Conservation (phyloP, 2,797 vertebrate species). For the Thalassophryne amazonica region DNA sequence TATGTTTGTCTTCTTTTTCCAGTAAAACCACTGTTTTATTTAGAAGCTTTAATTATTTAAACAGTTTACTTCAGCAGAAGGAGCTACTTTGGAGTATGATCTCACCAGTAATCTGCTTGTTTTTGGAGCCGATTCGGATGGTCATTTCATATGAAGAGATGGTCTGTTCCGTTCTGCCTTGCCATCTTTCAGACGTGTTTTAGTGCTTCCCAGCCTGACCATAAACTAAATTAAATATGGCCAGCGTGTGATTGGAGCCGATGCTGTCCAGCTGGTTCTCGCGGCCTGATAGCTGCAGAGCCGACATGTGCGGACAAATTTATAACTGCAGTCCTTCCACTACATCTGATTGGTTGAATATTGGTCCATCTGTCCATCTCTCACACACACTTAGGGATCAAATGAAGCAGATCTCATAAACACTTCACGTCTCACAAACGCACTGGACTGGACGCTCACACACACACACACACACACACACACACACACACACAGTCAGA, state of each 20-base stretch:
- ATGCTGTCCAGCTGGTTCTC: constrained; percentile 1
- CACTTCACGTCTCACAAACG: constrained; percentile 3
- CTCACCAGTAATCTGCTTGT: too few species aligned
- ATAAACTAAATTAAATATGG: constrained; percentile 10
- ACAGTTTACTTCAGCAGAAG: too few species aligned
- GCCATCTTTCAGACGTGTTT: neutral
- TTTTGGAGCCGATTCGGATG: neutral
- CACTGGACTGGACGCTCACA: neutral
- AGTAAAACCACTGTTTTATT: too few species aligned
- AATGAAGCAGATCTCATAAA: constrained; percentile 34
- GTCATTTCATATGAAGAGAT: neutral
- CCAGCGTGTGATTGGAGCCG: neutral
- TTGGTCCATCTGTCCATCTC: constrained; percentile 38
- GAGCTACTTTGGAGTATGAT: too few species aligned
- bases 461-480: neutral
- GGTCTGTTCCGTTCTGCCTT: neutral
- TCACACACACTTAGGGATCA: constrained; percentile 31
- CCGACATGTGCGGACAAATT: neutral
- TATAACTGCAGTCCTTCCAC: neutral
- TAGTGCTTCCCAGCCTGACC: neutral
- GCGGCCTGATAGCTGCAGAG: neutral
- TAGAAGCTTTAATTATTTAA: too few species aligned
- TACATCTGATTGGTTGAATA: constrained; percentile 25
- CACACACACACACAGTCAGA: neutral
- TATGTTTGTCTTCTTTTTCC: too few species aligned